Evolutionary conservation across 1,140 invertebrate species (phyloP).

Genomic region (Euwallacea similis): DNA sequence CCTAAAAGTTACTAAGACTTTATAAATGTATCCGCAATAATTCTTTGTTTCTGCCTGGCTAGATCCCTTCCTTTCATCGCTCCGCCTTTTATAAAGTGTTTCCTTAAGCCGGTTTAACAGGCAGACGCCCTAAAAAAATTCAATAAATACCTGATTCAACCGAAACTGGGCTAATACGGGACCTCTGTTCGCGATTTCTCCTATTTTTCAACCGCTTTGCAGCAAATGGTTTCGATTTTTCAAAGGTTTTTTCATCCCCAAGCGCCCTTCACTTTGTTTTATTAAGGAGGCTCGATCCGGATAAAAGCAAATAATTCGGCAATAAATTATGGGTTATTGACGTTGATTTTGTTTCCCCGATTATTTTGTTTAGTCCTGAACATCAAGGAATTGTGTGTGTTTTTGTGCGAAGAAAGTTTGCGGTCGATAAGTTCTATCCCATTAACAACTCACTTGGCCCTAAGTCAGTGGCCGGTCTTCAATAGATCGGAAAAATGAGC

Average conservation of each 20-base stretch:
- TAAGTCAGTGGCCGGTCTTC: not conserved
- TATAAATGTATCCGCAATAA: no score
- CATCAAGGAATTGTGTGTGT: no score
- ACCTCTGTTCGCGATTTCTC: conserved; percentile 31
- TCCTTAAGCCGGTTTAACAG: no score
- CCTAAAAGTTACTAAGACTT: no score
- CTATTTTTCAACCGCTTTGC: conserved; percentile 32
- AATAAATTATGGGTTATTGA: conserved; percentile 24
- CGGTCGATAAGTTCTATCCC: no score
- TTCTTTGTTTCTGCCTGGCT: no score
- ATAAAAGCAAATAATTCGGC: conserved; percentile 31
- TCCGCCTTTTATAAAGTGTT: not conserved
- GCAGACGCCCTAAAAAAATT: conserved; percentile 16
- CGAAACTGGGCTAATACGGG: conserved; percentile 27
- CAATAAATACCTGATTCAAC: conserved; percentile 34
- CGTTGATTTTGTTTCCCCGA: not conserved
- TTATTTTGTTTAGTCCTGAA: no score
- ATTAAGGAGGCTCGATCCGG: conserved; percentile 25
- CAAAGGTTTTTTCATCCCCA: conserved; percentile 24
- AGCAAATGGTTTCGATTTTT: conserved; percentile 32
- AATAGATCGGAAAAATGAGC: conserved; percentile 26
- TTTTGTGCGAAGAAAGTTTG: no score
- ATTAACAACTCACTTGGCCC: conserved; percentile 12
- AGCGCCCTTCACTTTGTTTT: conserved; percentile 30
- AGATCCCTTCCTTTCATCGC: no score